These are phyloP conservation scores for Ophioderma brevispina DNA, from an alignment of 35 echinoderm and acorn worm genomes.

Conservation along the genomic window DNA sequence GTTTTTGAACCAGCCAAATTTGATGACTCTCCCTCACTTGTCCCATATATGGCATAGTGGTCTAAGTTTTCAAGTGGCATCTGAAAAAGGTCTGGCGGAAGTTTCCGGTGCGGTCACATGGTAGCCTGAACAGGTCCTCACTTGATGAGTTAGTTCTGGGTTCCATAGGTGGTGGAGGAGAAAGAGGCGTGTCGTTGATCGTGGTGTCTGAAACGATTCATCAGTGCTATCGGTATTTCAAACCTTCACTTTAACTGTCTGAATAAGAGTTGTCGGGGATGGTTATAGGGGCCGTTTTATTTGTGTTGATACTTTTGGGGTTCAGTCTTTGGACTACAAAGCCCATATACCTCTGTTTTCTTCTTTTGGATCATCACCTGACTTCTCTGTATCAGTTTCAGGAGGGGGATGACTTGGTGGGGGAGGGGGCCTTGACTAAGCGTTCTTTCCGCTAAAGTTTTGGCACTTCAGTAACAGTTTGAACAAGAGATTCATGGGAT, in stretches of 20 bases:
- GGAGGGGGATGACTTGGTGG: background rate
- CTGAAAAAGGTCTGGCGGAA: background rate
- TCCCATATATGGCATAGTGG: background rate
- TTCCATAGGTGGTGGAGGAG: background rate
- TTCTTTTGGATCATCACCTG: background rate
- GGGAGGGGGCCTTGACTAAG: background rate
- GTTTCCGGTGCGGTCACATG: background rate
- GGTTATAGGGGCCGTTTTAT: background rate
- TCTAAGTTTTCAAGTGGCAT: background rate
- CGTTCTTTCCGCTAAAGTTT: background rate
- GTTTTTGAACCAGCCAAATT: background rate
- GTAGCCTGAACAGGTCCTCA: background rate
- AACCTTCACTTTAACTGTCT: background rate
- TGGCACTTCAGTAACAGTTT: constrained; percentile 10
- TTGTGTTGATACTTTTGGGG: background rate
- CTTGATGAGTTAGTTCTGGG: background rate
- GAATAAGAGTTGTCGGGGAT: background rate
- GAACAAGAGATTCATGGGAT: constrained; percentile 45
- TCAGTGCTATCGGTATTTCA: background rate
- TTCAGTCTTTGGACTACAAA: too few relatives aligned
- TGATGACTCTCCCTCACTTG: background rate
- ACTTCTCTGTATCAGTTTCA: background rate
- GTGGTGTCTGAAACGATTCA: background rate
- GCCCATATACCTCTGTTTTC: background rate
- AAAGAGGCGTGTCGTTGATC: too few relatives aligned